Conservation (phyloP, 2,888 invertebrate species). For the Serrognathus titanus region DNA sequence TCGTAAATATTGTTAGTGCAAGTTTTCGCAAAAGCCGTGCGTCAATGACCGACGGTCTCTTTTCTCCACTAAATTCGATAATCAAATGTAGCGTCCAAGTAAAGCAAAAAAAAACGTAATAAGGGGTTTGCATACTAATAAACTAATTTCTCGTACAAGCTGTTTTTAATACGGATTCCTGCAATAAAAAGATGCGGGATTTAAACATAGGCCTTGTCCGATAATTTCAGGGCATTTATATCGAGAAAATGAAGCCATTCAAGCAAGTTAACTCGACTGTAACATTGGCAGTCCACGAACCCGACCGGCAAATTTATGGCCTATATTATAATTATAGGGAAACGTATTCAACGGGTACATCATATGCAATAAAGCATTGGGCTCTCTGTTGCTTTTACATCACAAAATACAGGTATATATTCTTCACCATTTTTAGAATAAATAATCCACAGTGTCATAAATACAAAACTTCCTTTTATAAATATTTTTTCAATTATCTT, state of each 20-base stretch:
- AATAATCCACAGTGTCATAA: no score
- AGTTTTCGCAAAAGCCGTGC: background rate
- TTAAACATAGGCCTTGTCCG: slow-evolving; percentile 38
- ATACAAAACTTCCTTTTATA: no score
- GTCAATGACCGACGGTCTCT: background rate
- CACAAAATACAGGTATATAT: background rate
- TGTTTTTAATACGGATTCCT: slow-evolving; percentile 7
- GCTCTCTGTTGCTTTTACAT: no score
- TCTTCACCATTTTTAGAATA: no score
- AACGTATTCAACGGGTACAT: slow-evolving; percentile 27
- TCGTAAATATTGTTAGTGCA: background rate
- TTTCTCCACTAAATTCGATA: background rate
- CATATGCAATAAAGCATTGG: slow-evolving; percentile 19
- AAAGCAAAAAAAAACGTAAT: background rate
- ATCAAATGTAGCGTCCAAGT: no score
- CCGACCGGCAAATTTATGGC: slow-evolving; percentile 41
- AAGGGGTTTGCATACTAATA: background rate
- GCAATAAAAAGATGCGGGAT: slow-evolving; percentile 24
- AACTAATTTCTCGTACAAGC: slow-evolving; percentile 8
- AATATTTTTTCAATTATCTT: no score
- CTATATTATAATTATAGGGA: slow-evolving; percentile 44
- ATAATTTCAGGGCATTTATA: slow-evolving; percentile 42
- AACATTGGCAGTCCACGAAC: slow-evolving; percentile 38
- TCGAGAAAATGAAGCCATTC: slow-evolving; percentile 46
- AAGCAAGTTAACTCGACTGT: slow-evolving; percentile 36